These are phyloP conservation scores for Caenorhabditis sp. DNA, from an alignment of 2,888 invertebrate species.

Conservation along the genomic window DNA sequence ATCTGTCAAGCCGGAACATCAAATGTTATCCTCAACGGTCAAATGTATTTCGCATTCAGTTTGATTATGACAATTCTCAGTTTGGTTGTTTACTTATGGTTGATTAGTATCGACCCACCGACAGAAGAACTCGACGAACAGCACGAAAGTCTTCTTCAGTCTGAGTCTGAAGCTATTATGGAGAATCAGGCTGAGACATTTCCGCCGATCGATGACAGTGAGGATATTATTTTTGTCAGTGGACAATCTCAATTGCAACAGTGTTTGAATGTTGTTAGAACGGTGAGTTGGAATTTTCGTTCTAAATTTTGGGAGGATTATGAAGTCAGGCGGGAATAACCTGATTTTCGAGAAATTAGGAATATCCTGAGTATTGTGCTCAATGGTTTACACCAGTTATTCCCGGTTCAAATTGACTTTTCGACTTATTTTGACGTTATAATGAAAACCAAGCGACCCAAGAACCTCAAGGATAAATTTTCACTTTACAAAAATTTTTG, in stretches of 20 bases:
- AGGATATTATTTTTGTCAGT: background rate
- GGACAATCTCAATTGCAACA: conserved; percentile 11
- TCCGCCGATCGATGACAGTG: conserved; percentile 24
- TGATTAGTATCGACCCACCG: conserved; percentile 23
- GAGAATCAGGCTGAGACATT: conserved; percentile 22
- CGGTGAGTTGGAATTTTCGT: conserved; percentile 1
- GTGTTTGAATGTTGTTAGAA: conserved; percentile 16
- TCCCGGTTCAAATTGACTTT: too few relatives aligned
- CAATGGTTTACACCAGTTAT: too few relatives aligned
- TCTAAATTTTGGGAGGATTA: too few relatives aligned
- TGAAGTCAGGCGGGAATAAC: too few relatives aligned
- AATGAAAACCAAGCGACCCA: too few relatives aligned
- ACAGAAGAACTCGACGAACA: conserved; percentile 12
- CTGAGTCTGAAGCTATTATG: conserved; percentile 12
- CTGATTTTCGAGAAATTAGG: too few relatives aligned
- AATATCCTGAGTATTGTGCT: too few relatives aligned
- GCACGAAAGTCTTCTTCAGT: background rate
- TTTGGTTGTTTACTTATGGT: conserved; percentile 40
- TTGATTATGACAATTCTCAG: conserved; percentile 45
- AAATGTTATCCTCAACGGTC: conserved; percentile 49
- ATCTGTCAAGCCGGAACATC: conserved; percentile 45
- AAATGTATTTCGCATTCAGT: conserved; percentile 47
- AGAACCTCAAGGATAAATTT: too few relatives aligned
- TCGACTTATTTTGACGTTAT: too few relatives aligned
- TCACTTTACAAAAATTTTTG: too few relatives aligned